Percentiles rank a stretch among this genome's conserved stretches.
Conservation (phyloP, 2,113 vertebrate species). For the Ia io region DNA sequence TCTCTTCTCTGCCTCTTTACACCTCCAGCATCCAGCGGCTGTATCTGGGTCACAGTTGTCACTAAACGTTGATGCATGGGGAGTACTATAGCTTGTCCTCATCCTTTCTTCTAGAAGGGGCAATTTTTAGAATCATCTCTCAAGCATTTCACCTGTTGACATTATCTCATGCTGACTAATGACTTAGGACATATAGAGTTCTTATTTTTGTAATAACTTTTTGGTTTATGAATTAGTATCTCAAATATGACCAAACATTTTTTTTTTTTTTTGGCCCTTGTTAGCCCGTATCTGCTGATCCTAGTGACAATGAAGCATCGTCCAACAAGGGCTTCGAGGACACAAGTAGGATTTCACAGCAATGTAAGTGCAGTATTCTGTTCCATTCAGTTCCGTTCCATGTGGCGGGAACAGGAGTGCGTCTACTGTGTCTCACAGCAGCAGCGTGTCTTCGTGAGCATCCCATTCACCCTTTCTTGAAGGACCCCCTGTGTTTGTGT, state of each 20-base stretch:
- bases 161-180: neutral
- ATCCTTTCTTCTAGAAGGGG: neutral
- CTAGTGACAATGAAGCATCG: neutral
- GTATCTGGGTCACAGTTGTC: neutral
- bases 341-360: neutral
- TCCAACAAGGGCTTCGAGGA: neutral
- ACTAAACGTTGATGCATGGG: neutral
- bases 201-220: neutral
- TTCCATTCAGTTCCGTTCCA: neutral
- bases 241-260: neutral
- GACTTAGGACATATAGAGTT: neutral
- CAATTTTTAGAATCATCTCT: neutral
- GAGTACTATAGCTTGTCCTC: neutral
- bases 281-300: neutral
- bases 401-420: neutral
- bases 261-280: neutral
- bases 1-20: neutral
- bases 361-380: neutral
- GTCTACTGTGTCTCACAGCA: neutral
- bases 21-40: neutral
- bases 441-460: accelerated
- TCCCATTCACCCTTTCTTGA: neutral
- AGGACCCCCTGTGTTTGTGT: neutral
- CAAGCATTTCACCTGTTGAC: neutral
- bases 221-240: neutral